Base-by-base conservation (phyloP, 2,113 vertebrate genomes). In the Pitta sordida region DNA sequence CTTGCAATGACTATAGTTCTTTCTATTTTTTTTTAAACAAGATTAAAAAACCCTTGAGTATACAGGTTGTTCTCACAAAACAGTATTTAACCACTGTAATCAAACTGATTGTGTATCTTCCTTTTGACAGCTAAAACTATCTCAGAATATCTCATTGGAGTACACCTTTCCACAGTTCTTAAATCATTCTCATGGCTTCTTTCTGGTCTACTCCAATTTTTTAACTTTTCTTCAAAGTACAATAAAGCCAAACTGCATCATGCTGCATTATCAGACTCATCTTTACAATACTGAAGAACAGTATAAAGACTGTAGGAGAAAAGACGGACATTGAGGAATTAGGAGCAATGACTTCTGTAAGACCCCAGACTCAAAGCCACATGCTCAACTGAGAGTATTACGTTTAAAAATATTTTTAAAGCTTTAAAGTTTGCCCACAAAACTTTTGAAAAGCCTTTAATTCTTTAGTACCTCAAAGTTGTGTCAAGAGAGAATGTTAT, bases 21-120 rank as follows among this genome's bases (percentile, higher is more conserved):
- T 58, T 34, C 15, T 13, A 7, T 5, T 9, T 46, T 55, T 17
- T 18, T 8, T 11, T 6, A 24, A 5, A n/a, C 0, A 0, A 63
- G 10, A 48, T 68, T 84, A 21, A 70, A 88, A 82, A 75, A 2
- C 7, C 4, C 3, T 59, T 74, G 69, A 84, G 6, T 64, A 53
- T 30, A 37, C 1, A 1, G 6, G 7, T 1, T 56, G 12, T 83
- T 85, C 58, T 90, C 44, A 41, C 19, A 71, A 79, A 85, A 76
- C 0, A 2, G 36, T 87, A 77, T 60, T 77, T 83, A 83, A 87
- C 79, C 7, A 46, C 32, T 69, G 37, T 60, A 85, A 87, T 68
- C 41, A 83, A 82, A 63, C 11, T 64, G 19, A 58, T n/a, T 53
- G 29, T 58, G 69, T 36, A 63, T 36, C 17, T 82, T 79, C 24